Base-by-base conservation (phyloP, 1,140 invertebrate genomes). In the Drosophila parvula region DNA sequence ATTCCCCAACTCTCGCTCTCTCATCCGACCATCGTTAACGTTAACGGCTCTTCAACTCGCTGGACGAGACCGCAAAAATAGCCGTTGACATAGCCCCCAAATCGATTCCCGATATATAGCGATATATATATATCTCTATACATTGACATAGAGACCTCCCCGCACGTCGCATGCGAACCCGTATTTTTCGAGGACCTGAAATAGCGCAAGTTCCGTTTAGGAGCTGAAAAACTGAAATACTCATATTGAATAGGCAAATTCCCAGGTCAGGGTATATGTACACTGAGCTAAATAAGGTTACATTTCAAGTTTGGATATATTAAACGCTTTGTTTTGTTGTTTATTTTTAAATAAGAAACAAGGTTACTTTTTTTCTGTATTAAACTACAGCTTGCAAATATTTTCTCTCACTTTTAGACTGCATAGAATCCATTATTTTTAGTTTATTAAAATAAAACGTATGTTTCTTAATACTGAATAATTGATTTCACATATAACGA, bases 61-160 rank as follows among this genome's bases (percentile, higher is more conserved):
- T 82, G 83, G 83, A 4, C 83, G 76, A 88, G 79, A 50, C 83
- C 65, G 64, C 65, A 86, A 86, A 86, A 86, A 86, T 86, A 86
- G 83, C 76, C 62, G 58, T 16, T 60, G 56, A 61, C 69, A 44
- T 38, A 65, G 43, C 60, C 65, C 40, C 30, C 79, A 79, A 82
- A 86, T 86, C 83, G 79, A 86, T 86, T 67, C 40, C 61, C 55
- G 57, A 38, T 81, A 71, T 63, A 65, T 75, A 43, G 45, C 28
- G 32, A 50, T 41, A 61, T 71, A 57, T 38, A 53, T 74, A 64
- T 71, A 57, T 38, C 45, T 74, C 57, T 38, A 53, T 10, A 55
- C 38, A 55, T 53, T 51, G 45, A 51, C 43, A 70, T 30, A 32
- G n/a, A 47, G 40, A 34, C 12, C 27, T 14, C 34, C 34, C 40